Percentiles rank a stretch among this genome's conserved stretches.
Conservation (phyloP, 2,888 invertebrate species). For the Sabatieria punctata region DNA sequence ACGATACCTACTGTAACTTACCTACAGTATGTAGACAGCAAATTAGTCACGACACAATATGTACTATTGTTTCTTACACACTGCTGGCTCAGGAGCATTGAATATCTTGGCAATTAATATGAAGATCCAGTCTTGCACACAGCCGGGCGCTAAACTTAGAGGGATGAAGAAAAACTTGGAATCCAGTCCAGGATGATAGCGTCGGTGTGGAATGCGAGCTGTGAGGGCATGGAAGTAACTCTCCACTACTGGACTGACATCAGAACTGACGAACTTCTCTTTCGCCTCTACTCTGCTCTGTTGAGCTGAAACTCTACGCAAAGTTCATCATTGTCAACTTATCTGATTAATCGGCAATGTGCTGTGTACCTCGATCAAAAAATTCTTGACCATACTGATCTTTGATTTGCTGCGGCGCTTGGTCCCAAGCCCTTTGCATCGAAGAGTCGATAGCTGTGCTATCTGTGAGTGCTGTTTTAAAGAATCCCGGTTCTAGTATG, state of each 20-base stretch:
- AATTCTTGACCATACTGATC: conserved; percentile 21
- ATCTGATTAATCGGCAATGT: too few relatives aligned
- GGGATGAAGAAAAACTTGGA: conserved; percentile 21
- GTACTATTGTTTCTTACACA: too few relatives aligned
- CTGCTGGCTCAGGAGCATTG: too few relatives aligned
- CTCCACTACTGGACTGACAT: conserved; percentile 23
- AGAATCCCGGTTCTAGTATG: conserved; percentile 23
- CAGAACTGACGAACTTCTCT: too few relatives aligned
- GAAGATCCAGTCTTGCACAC: conserved; percentile 15
- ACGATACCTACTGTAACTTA: too few relatives aligned
- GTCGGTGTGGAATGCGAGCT: conserved; percentile 17
- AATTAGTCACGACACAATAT: too few relatives aligned
- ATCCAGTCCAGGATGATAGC: conserved; percentile 22
- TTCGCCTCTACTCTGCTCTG: too few relatives aligned
- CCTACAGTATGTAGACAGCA: too few relatives aligned
- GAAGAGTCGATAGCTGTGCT: not conserved
- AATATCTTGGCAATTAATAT: too few relatives aligned
- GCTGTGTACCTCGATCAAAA: conserved; percentile 21
- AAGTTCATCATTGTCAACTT: too few relatives aligned
- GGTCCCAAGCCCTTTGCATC: not conserved
- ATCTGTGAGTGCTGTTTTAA: conserved; percentile 18
- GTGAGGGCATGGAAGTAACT: conserved; percentile 25
- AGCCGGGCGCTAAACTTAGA: conserved; percentile 17
- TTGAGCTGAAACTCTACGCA: too few relatives aligned
- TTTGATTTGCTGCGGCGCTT: conserved; percentile 13